Evolutionary conservation across 2,113 vertebrate species (phyloP).

Genomic region (Tor tambroides): DNA sequence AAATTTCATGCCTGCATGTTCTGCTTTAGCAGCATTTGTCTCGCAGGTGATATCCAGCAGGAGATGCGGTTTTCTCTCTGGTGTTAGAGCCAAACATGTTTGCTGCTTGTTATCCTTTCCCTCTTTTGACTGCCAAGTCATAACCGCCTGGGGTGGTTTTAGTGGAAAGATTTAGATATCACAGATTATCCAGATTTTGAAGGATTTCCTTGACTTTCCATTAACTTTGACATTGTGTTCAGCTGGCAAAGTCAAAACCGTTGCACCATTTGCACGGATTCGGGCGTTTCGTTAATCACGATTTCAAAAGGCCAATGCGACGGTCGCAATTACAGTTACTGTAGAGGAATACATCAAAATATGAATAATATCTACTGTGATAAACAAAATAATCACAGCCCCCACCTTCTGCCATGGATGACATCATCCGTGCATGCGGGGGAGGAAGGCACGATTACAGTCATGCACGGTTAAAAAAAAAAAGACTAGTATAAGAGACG

Average conservation of each 20-base stretch:
- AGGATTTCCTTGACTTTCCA: slow-evolving; percentile 39
- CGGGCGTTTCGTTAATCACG: not conserved
- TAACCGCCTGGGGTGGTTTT: slow-evolving; percentile 18
- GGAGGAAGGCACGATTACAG: slow-evolving; percentile 10
- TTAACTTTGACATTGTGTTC: slow-evolving; percentile 38
- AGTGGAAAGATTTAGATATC: slow-evolving; percentile 43
- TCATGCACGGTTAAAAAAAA: slow-evolving; percentile 1
- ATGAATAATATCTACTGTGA: slow-evolving; percentile 28
- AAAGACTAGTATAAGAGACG: not conserved
- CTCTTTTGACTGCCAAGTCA: slow-evolving; percentile 41
- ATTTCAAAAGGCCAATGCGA: not conserved
- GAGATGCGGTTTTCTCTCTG: slow-evolving; percentile 23
- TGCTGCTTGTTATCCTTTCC: slow-evolving; percentile 33
- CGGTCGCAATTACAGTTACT: not conserved
- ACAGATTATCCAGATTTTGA: slow-evolving; percentile 40
- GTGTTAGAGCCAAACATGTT: slow-evolving; percentile 23
- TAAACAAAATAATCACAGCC: slow-evolving; percentile 16
- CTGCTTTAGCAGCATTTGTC: slow-evolving; percentile 12
- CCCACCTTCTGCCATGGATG: not conserved
- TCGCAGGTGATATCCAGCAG: slow-evolving; percentile 20
- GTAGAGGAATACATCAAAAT: slow-evolving; percentile 19
- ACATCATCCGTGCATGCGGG: not conserved
- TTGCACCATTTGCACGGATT: not conserved
- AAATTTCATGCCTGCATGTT: slow-evolving; percentile 22
- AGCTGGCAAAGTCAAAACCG: slow-evolving; percentile 26